Conservation (phyloP, 1,140 invertebrate species). For the Tachypleus tridentatus region DNA sequence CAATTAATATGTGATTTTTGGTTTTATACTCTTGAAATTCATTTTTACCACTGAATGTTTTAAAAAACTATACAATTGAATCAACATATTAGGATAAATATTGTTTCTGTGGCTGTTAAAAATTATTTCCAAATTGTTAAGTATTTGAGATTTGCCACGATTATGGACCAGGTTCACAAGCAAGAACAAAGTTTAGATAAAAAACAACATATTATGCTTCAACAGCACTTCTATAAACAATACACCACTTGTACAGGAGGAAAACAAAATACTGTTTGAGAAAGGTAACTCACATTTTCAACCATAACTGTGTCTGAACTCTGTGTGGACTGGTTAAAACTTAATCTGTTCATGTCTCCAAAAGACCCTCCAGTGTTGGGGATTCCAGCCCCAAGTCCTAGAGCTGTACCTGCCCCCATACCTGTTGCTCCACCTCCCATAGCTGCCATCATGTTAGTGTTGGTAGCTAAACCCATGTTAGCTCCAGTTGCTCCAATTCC, state of each 20-base stretch:
- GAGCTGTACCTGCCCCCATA: conserved; percentile 16
- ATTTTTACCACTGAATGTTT: too few relatives aligned
- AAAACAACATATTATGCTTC: neutral
- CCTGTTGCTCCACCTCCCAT: conserved; percentile 10
- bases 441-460: conserved; percentile 2
- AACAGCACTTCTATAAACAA: too few relatives aligned
- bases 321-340: conserved; percentile 26
- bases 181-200: neutral
- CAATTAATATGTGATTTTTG: too few relatives aligned
- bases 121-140: too few relatives aligned
- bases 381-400: conserved; percentile 12
- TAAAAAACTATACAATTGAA: too few relatives aligned
- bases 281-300: conserved; percentile 52
- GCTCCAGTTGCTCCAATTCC: conserved; percentile 10
- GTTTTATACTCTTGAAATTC: too few relatives aligned
- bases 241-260: too few relatives aligned
- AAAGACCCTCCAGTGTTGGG: conserved; percentile 5
- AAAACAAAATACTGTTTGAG: neutral
- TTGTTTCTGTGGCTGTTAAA: too few relatives aligned
- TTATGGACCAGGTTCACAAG: too few relatives aligned
- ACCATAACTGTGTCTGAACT: conserved; percentile 57
- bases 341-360: too few relatives aligned
- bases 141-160: too few relatives aligned
- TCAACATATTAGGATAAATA: too few relatives aligned
- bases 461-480: conserved; percentile 6